Conservation (phyloP, 2,888 invertebrate species). For the Kuschelorhynchus macadamiae region DNA sequence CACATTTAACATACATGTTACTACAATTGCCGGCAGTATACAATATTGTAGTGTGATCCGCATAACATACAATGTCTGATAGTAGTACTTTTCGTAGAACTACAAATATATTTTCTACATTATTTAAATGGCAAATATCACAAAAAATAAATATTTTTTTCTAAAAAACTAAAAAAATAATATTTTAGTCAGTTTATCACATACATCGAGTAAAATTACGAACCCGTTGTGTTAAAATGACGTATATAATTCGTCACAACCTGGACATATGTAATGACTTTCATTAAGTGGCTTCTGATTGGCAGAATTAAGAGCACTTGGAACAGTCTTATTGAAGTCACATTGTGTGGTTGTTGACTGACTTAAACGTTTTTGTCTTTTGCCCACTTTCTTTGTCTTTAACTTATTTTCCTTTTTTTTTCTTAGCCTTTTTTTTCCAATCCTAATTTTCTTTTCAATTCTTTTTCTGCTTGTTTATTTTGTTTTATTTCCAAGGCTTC, state of each 20-base stretch:
- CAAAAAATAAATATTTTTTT: slow-evolving; percentile 3
- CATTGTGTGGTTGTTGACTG: neutral
- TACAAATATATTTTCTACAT: slow-evolving; percentile 5
- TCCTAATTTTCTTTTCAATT: slow-evolving; percentile 4
- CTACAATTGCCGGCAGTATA: too few species aligned
- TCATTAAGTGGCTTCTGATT: too few species aligned
- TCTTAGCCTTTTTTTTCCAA: neutral
- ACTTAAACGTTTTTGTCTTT: neutral
- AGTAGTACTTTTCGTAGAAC: too few species aligned
- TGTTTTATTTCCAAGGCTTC: too few species aligned
- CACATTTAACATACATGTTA: too few species aligned
- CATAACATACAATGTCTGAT: too few species aligned
- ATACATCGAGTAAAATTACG: slow-evolving; percentile 5
- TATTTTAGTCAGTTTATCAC: neutral
- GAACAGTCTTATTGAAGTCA: neutral
- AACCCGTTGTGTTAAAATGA: slow-evolving; percentile 12
- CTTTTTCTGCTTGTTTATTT: too few species aligned
- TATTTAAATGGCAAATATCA: slow-evolving; percentile 4
- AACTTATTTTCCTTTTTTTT: neutral
- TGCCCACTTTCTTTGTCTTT: neutral
- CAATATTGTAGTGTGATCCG: too few species aligned
- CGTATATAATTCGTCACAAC: neutral
- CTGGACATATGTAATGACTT: too few species aligned
- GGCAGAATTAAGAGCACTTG: neutral
- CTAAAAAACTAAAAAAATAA: neutral